A percentile compares a stretch with the other conserved stretches of the same genome.
phyloP scores from a whole-genome alignment of 1,140 invertebrate genomes.

The Phymastichus coffea region DNA sequence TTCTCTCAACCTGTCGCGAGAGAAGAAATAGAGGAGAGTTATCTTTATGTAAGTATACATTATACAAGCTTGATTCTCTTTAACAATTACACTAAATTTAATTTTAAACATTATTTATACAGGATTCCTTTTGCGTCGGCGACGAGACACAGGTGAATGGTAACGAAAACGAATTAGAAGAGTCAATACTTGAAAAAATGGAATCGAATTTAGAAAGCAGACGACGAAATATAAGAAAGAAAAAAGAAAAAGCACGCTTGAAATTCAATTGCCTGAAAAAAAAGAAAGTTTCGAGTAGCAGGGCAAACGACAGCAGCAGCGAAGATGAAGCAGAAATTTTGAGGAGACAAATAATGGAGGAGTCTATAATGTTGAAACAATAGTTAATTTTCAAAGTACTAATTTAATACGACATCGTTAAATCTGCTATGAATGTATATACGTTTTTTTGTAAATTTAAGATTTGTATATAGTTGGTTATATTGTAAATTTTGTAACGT shows the following conservation, averaged over 20 bases:
- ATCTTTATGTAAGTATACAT: conserved; percentile 43
- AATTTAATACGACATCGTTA: no score
- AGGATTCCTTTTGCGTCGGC: conserved; percentile 45
- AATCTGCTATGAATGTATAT: no score
- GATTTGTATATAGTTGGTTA: no score
- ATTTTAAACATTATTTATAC: conserved; percentile 23
- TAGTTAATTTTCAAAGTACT: background rate
- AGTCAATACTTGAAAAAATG: conserved; percentile 1
- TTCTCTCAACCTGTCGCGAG: conserved; percentile 40
- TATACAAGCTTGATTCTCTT: conserved; percentile 6
- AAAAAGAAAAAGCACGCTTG: conserved; percentile 25
- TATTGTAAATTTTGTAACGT: no score
- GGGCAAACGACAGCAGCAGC: conserved; percentile 31
- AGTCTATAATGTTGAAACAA: conserved; percentile 20
- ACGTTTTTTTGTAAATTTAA: no score
- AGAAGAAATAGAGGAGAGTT: conserved; percentile 34
- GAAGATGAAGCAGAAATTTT: conserved; percentile 40
- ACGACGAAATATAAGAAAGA: conserved; percentile 19
- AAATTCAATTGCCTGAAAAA: conserved; percentile 5
- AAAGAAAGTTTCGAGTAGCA: conserved; percentile 1
- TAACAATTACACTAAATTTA: conserved; percentile 2
- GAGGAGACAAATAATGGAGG: conserved; percentile 30
- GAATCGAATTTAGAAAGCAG: background rate
- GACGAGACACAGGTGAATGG: conserved; percentile 15
- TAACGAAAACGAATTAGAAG: background rate